Percentiles rank a stretch among this genome's conserved stretches.
Evolutionary conservation across 2,113 vertebrate genomes (phyloP).

Genomic region (Phylloscopus whistleri): DNA sequence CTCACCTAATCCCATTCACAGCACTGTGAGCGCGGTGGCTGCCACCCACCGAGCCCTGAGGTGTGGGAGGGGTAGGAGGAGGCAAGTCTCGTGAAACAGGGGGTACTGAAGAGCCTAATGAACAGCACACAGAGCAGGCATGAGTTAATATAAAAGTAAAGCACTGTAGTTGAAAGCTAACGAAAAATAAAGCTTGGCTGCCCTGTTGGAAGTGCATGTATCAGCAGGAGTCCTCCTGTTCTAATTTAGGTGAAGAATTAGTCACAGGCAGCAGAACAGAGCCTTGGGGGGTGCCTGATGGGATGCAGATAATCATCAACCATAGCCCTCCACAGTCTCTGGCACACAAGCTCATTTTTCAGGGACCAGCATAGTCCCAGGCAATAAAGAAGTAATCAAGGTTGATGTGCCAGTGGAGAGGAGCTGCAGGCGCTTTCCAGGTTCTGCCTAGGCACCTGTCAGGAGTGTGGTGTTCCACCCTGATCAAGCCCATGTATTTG

Average conservation of each 20-base stretch:
- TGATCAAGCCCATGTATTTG: background rate
- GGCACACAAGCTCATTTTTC: background rate
- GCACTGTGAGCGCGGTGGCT: accelerated
- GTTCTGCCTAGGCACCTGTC: background rate
- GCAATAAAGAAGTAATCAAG: background rate
- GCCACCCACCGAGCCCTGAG: background rate
- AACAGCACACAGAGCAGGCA: background rate
- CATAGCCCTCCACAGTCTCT: background rate
- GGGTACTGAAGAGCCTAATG: background rate
- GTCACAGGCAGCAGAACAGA: background rate
- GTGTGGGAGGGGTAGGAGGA: background rate
- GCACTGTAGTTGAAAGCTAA: background rate
- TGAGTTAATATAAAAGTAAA: background rate
- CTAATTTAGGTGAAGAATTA: background rate
- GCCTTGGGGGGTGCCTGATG: background rate
- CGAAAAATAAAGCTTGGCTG: background rate
- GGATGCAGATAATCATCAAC: background rate
- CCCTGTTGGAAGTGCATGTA: background rate
- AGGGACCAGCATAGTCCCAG: background rate
- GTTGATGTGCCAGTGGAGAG: background rate
- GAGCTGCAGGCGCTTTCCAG: background rate
- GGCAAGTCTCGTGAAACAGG: background rate
- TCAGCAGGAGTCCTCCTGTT: background rate
- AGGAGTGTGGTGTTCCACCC: background rate
- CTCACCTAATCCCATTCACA: accelerated